phyloP scores from a whole-genome alignment of 2,113 vertebrate species.

The Gnathonemus longibarbis region DNA sequence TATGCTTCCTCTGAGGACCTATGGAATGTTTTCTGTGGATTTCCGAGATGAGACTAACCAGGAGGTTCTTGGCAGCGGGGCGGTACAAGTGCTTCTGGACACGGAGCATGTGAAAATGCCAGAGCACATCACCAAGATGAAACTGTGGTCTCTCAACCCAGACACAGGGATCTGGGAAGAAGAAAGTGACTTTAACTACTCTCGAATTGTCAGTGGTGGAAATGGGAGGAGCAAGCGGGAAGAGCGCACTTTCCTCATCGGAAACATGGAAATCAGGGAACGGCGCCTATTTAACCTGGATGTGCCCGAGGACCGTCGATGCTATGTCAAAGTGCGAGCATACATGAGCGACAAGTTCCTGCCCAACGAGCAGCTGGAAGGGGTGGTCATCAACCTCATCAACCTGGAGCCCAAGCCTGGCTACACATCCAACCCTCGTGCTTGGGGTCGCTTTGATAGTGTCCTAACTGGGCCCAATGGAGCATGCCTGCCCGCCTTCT shows the following conservation, averaged over 20 bases:
- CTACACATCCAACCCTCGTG: constrained; percentile 79
- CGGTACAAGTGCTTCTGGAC: constrained; percentile 74
- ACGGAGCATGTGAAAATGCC: constrained; percentile 76
- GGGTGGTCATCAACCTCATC: constrained; percentile 80
- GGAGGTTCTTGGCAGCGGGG: constrained; percentile 65
- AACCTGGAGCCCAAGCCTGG: constrained; percentile 88
- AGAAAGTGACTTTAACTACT: constrained; percentile 66
- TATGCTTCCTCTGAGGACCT: constrained; percentile 79
- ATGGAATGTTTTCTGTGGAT: constrained; percentile 92
- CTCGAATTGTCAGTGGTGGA: constrained; percentile 27
- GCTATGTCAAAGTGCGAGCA: constrained; percentile 89
- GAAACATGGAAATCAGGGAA: constrained; percentile 88
- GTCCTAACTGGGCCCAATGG: constrained; percentile 85
- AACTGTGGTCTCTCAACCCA: constrained; percentile 86
- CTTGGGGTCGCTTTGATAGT: constrained; percentile 97
- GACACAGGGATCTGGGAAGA: constrained; percentile 89
- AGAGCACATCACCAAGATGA: constrained; percentile 80
- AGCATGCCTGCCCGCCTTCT: constrained; percentile 90
- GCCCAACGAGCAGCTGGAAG: constrained; percentile 79
- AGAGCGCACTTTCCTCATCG: constrained; percentile 86
- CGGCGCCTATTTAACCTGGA: constrained; percentile 91
- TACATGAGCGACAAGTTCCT: constrained; percentile 90
- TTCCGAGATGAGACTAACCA: constrained; percentile 69
- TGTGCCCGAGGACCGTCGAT: constrained; percentile 89
- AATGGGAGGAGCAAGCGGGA: constrained; percentile 68